These are phyloP conservation scores for Oegoconia quadripuncta DNA, from an alignment of 2,888 invertebrate genomes.

Conservation along the genomic window DNA sequence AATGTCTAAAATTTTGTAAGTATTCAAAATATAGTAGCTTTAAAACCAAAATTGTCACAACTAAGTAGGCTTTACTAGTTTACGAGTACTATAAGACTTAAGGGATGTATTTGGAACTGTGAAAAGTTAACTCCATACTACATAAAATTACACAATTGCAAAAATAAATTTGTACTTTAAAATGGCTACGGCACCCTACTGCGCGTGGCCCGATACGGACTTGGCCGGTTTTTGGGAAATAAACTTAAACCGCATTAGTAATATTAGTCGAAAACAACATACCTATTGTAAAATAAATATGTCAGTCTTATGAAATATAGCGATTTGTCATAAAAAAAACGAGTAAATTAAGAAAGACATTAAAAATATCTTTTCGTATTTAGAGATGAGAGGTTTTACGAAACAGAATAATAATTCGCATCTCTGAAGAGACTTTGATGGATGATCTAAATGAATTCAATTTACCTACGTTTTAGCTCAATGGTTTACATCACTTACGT, in stretches of 20 bases:
- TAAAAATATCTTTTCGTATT: conserved; percentile 38
- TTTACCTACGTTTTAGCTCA: conserved; percentile 35
- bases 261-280: background rate
- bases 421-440: conserved; percentile 53
- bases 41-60: no score
- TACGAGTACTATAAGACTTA: no score
- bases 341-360: conserved; percentile 41
- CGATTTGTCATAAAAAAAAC: conserved; percentile 40
- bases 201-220: no score
- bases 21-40: no score
- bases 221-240: no score
- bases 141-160: no score
- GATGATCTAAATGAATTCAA: conserved; percentile 55
- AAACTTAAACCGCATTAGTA: no score
- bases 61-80: no score
- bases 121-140: no score
- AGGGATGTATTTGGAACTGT: no score
- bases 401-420: conserved; percentile 41
- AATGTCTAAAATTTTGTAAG: no score
- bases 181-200: no score
- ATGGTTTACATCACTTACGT: conserved; percentile 23
- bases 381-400: conserved; percentile 35
- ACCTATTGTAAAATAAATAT: background rate
- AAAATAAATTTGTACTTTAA: background rate
- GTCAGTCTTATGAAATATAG: conserved; percentile 13